Base-by-base conservation (phyloP, 2,797 vertebrate genomes). In the Ciconia nigra region DNA sequence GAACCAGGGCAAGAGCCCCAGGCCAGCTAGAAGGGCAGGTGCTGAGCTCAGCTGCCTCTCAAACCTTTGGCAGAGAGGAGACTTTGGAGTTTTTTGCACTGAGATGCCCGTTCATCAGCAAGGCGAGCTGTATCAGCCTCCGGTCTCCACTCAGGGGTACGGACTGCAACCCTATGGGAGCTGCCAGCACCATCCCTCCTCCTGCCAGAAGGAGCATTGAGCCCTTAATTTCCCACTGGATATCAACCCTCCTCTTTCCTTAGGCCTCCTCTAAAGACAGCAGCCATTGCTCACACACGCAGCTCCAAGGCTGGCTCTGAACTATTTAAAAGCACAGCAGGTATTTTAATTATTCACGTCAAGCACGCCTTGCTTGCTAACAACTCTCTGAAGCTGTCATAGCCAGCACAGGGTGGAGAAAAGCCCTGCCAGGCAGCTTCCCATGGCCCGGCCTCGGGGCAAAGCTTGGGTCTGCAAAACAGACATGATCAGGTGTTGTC, bases 321-420 rank as follows among this genome's bases (percentile, higher is more conserved):
- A 94, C 94, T 91, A 76, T 95, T 94, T 90, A 88, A 96, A 93
- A 95, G 87, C 92, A 91, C 97, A 97, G 97, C 90, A 92, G 94
- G 96, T 93, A 79, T 96, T 97, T 96, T 94, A 97, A 97, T 97
- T 96, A 95, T 96, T 96, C 94, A 94, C 92, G 1, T 89, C 84
- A 78, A 96, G 72, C 6, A 0, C 6, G 15, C 25, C 59, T 58
- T 10, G 93, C 90, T 92, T 73, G 90, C 85, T 94, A 96, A 92
- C 26, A 12, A 92, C 76, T 52, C 89, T 78, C 83, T 24, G 87
- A 85, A 92, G 90, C 89, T 91, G 94, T 72, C 79, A 61, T 0
- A 72, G 69, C 72, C 66, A 41, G 74, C 13, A 2, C 4, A 1
- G 74, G 79, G 46, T 44, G 73, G 19, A 79, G 70, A 61, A 90